Base-by-base conservation (phyloP, 2,113 vertebrate genomes). In the Gopherus evgoodei region DNA sequence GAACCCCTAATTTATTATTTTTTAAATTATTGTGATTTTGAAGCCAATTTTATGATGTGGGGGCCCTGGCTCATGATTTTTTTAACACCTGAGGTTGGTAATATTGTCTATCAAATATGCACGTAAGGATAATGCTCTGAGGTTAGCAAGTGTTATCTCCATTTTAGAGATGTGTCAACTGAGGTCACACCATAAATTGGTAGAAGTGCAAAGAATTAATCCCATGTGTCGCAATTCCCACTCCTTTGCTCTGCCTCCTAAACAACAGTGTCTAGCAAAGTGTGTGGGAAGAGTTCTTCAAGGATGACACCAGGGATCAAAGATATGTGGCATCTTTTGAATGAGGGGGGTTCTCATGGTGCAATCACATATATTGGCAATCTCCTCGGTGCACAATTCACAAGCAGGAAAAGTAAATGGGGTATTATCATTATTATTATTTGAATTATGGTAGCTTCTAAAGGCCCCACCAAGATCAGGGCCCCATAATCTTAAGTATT, bases 11-110 rank as follows among this genome's bases (percentile, higher is more conserved):
- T 0, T 5, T 3, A 31, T 47, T 85, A n/a, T 81, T 72, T 72
- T 95, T 93, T 88, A 88, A 95, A 94, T 52, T 0, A 0, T 0
- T 2, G 44, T 90, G 75, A 47, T 44, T 78, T 76, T 78, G 29
- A 78, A 42, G 11, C 72, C 69, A 82, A 87, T 83, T 72, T 88
- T 1, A 2, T 62, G 56, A 90, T 95, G 93, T 89, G 86, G 83
- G 91, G 93, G 85, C 54, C 0, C 1, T 90, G 94, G n/a, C 91
- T 96, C 72, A 91, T 85, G 90, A 95, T 94, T 93, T 93, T 84
- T 94, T 59, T 89, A 56, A 94, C 89, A 94, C 90, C 72, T 93
- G 85, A 86, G 96, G 81, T 88, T 85, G 93, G 85, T 85, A 76
- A 88, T 93, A 94, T 89, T 87, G 49, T 81, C 87, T 84, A 92